Evolutionary conservation across 2,888 invertebrate genomes (phyloP), one percentile per base, ranked within the genome.

Genomic region (Marasmarcha lunaedactyla): DNA sequence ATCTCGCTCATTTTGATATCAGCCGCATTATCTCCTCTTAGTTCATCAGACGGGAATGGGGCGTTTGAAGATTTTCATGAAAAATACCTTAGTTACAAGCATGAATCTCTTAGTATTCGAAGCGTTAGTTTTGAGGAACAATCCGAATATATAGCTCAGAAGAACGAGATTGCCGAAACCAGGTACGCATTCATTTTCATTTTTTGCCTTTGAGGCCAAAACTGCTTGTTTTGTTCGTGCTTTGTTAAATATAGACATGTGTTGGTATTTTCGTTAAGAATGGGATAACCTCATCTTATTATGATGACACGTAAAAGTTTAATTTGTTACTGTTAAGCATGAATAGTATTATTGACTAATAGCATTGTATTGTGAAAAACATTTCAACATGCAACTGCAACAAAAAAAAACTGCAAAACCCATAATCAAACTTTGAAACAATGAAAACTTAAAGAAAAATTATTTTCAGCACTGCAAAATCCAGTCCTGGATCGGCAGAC

Each of bases 11-110:
- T 73, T 71, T 70, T 57, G 59, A 62, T 63, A 3, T 58, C 64
- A 67, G 67, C 60, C 65, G 67, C 70, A 71, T 69, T 30, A n/a
- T 78, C 68, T 81, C 74, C 81, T 73, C 73, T 66, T 84, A 84
- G 84, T 79, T 84, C 84, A 70, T 84, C 84, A 62, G 84, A 84
- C 67, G 81, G 83, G 45, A 83, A 81, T 77, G 79, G 71, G 65
- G 74, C 86, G 62, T 88, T 87, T 60, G 88, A 92, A 84, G 92
- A 91, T 66, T 92, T 92, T 71, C 92, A 92, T 70, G 92, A 92
- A 79, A 91, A 90, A 70, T 86, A 91, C 58, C 88, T 92, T 68
- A 90, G 89, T 68, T 84, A 74, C 84, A 74, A 85, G 77, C 88
- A 90, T 57, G 89, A 90, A 55, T 86, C 89, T 64, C 92, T 91